Percentiles rank a stretch among this genome's conserved stretches.
phyloP scores from a whole-genome alignment of 2,113 vertebrate species.

The Crotalus tigris region DNA sequence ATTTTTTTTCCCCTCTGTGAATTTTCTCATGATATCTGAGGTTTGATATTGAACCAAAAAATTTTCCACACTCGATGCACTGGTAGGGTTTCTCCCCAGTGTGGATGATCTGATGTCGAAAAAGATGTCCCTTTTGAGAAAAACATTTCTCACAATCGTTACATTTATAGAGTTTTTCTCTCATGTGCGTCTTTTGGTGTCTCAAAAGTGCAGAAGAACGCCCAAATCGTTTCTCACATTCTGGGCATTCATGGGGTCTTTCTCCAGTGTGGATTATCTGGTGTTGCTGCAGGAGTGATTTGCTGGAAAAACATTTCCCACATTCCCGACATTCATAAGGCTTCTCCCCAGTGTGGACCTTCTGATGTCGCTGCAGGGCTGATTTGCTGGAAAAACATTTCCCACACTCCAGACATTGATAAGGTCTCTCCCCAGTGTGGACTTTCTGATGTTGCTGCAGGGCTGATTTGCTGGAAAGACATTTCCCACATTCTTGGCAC shows the following conservation, averaged over 20 bases:
- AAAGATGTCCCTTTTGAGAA: too few species aligned
- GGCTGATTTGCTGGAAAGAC: neutral
- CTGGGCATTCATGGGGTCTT: neutral
- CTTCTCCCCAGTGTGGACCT: too few species aligned
- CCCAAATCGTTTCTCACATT: neutral
- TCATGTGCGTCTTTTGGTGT: neutral
- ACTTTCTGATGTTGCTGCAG: neutral
- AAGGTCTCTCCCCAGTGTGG: neutral
- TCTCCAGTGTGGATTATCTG: neutral
- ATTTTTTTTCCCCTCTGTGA: too few species aligned
- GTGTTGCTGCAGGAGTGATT: neutral
- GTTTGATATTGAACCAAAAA: too few species aligned
- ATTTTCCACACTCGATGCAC: too few species aligned
- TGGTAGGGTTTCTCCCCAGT: too few species aligned
- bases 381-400: neutral
- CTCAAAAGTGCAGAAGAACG: rapidly evolving
- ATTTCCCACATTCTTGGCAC: neutral
- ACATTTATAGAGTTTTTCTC: too few species aligned
- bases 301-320: neutral
- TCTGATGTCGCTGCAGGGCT: too few species aligned
- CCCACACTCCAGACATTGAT: neutral
- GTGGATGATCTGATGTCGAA: too few species aligned
- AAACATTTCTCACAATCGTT: too few species aligned
- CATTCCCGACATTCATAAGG: neutral
- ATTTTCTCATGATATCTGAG: too few species aligned